A percentile compares a stretch with the other conserved stretches of the same genome.
phyloP scores from a whole-genome alignment of 2,113 vertebrate genomes.

The Pholis gunnellus region DNA sequence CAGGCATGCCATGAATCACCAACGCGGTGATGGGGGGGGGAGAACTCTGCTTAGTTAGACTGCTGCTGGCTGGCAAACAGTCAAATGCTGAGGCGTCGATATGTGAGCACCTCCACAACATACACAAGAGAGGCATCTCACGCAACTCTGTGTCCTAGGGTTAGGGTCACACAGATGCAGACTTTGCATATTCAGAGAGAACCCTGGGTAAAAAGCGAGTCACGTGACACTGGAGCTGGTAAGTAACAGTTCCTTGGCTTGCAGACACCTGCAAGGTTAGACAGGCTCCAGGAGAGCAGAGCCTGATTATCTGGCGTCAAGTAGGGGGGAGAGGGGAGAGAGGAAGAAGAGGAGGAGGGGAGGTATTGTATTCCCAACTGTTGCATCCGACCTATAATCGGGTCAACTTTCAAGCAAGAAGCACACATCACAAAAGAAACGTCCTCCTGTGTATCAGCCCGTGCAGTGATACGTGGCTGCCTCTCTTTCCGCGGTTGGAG shows the following conservation, averaged over 20 bases:
- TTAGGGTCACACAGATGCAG: conserved; percentile 31
- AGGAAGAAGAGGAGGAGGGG: background rate
- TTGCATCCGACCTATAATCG: conserved; percentile 75
- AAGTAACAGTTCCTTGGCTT: conserved; percentile 7
- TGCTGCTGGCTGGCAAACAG: conserved; percentile 39
- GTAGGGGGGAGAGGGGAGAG: conserved; percentile 32
- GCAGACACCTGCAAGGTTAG: conserved; percentile 74
- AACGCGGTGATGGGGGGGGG: conserved; percentile 23
- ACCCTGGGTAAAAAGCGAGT: background rate
- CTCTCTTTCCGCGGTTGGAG: conserved; percentile 23
- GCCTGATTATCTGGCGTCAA: conserved; percentile 50
- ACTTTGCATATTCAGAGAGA: background rate
- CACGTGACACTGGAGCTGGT: background rate
- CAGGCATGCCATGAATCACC: conserved; percentile 49
- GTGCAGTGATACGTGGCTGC: conserved; percentile 61
- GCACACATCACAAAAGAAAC: conserved; percentile 42
- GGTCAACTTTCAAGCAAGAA: conserved; percentile 65
- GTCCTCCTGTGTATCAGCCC: conserved; percentile 4
- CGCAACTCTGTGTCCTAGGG: background rate
- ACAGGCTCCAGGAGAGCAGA: conserved; percentile 34
- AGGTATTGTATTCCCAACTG: conserved; percentile 73
- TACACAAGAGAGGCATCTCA: conserved; percentile 1
- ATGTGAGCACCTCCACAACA: conserved; percentile 54
- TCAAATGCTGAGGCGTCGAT: conserved; percentile 70
- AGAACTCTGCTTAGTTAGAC: conserved; percentile 9